Base-by-base conservation (phyloP, 2,888 invertebrate species). In the Bombylius major region DNA sequence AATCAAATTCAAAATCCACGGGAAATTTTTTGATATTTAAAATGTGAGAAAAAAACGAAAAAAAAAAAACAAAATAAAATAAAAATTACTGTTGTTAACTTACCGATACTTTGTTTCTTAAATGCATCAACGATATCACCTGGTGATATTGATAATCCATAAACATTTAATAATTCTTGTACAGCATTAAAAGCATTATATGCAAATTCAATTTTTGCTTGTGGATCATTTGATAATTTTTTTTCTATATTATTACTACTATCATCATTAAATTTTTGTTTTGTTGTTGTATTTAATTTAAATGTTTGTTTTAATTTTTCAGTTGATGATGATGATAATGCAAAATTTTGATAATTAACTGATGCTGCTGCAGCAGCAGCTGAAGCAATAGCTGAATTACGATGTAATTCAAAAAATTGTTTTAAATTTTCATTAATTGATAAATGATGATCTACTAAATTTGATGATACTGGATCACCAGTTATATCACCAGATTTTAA, bases 91-190 rank as follows among this genome's bases (percentile, higher is more conserved):
- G n/a, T n/a, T 44, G 3, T 8, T 52, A 8, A 60, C 62, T 58
- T 51, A 60, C 60, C 62, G 42, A 57, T 45, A 48, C 53, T 54
- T 53, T 61, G 62, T 36, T 60, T 61, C 45, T 62, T 62, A 36
- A 62, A 62, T 34, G 62, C 62, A 50, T 64, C 63, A 14, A 63
- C 58, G 52, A 64, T 62, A 51, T 64, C 64, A 49, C 55, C 56
- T 12, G 61, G 62, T 50, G 64, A 63, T 47, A 64, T 60, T 8
- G 61, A 60, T 32, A 63, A 51, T n/a, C 62, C 63, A 51, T 64
- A 64, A 23, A 62, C 61, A 39, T 63, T 63, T 14, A 64, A 53
- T 13, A 64, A 50, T 33, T 64, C 64, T 51, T 63, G 61, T 47
- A 64, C 60, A 8, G 62, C 60, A 51, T 60, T 63, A 47, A 61